Conservation (phyloP, 2,797 vertebrate genomes). For the Melopsittacus undulatus region DNA sequence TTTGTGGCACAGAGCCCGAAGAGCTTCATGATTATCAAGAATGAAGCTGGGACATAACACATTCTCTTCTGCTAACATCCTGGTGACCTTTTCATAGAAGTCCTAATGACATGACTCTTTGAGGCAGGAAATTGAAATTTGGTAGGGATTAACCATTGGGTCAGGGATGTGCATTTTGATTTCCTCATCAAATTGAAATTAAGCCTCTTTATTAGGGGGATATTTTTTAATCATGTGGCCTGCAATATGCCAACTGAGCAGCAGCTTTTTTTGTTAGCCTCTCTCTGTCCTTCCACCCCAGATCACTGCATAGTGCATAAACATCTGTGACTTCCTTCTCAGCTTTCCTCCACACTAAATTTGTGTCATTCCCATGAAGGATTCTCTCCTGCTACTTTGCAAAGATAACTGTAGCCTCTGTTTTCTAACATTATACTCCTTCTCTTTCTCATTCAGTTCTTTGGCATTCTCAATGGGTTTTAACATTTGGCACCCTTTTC, state of each 20-base stretch:
- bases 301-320: not conserved
- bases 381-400: not conserved
- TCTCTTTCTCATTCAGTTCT: not conserved
- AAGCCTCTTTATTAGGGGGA: not conserved
- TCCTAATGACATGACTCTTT: not conserved
- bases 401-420: not conserved
- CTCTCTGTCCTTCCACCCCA: not conserved
- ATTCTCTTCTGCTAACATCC: not conserved
- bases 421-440: not conserved
- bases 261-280: not conserved
- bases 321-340: not conserved
- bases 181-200: constrained; percentile 14
- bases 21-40: not conserved
- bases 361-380: not conserved
- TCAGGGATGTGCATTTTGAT: constrained; percentile 5
- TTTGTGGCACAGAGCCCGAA: not conserved
- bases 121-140: constrained; percentile 32
- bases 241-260: rapidly evolving
- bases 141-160: not conserved
- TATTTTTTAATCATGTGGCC: not conserved
- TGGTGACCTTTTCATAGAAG: not conserved
- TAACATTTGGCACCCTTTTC: not conserved
- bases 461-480: rapidly evolving
- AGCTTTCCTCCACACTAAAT: not conserved
- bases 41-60: not conserved